Evolutionary conservation across 2,113 vertebrate species (phyloP).

Genomic region (Melanerpes aurifrons): DNA sequence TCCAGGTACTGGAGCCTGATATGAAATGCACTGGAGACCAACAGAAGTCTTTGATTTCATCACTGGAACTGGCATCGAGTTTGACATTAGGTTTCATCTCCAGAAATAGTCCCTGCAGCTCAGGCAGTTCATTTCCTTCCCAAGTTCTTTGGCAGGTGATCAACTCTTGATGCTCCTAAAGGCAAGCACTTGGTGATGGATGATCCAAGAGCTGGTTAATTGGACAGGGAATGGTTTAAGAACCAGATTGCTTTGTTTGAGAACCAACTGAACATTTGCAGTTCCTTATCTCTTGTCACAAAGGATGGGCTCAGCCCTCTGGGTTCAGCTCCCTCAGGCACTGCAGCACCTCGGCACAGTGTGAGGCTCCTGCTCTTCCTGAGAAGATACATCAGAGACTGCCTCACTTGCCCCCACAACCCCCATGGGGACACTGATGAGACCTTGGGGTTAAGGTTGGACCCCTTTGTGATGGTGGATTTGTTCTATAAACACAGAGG

Average conservation of each 20-base stretch:
- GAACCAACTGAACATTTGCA: neutral
- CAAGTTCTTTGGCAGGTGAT: neutral
- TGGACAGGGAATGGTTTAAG: neutral
- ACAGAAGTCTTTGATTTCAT: neutral
- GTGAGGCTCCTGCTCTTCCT: neutral
- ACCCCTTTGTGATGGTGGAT: neutral
- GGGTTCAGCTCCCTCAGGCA: neutral
- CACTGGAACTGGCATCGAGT: neutral
- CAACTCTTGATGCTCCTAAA: neutral
- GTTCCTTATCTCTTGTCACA: neutral
- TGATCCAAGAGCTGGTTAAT: neutral
- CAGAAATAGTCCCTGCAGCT: neutral
- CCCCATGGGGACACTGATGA: neutral
- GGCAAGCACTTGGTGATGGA: neutral
- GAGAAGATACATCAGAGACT: rapidly evolving
- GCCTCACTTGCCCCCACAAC: rapidly evolving
- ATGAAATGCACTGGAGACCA: rapidly evolving
- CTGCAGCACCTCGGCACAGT: rapidly evolving
- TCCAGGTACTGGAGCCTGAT: neutral
- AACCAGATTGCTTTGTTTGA: neutral
- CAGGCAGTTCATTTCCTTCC: neutral
- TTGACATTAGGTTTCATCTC: neutral
- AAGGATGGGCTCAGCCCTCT: neutral
- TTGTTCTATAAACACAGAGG: neutral
- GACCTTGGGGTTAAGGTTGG: neutral